phyloP scores from a whole-genome alignment of 2,113 vertebrate genomes.

The Platycercus adscitus region DNA sequence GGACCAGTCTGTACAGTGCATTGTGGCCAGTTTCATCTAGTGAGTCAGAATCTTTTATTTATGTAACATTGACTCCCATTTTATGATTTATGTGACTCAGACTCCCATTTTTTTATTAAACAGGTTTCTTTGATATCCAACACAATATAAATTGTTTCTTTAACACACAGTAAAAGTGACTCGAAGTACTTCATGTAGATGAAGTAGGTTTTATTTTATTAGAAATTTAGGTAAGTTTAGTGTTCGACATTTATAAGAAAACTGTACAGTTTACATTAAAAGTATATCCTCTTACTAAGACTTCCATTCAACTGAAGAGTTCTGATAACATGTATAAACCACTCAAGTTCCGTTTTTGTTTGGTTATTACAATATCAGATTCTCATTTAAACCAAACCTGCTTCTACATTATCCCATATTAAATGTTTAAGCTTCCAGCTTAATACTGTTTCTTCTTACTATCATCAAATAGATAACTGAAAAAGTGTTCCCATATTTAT shows the following conservation, averaged over 20 bases:
- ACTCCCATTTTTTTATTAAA: not conserved
- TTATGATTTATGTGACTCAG: not conserved
- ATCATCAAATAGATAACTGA: constrained; percentile 35
- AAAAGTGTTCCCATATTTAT: not conserved
- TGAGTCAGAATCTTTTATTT: not conserved
- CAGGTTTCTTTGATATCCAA: not conserved
- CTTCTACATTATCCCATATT: constrained; percentile 16
- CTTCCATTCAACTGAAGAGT: constrained; percentile 22
- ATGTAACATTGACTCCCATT: not conserved
- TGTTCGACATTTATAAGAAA: constrained; percentile 43
- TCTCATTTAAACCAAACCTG: not conserved
- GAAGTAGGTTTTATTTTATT: constrained; percentile 18
- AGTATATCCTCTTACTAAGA: constrained; percentile 39
- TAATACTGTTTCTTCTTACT: constrained; percentile 20
- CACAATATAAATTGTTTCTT: not conserved
- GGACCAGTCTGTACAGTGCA: not conserved
- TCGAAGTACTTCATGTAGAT: constrained; percentile 3
- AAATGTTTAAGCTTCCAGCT: constrained; percentile 43
- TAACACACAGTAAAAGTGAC: not conserved
- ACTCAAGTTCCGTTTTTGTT: constrained; percentile 44
- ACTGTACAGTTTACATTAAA: constrained; percentile 14
- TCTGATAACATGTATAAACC: constrained; percentile 30
- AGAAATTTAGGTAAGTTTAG: constrained; percentile 53
- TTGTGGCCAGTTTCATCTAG: not conserved
- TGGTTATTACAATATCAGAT: constrained; percentile 46